Percentiles rank a stretch among this genome's conserved stretches.
Evolutionary conservation across 2,113 vertebrate genomes (phyloP).

Genomic region (Trachemys scripta): DNA sequence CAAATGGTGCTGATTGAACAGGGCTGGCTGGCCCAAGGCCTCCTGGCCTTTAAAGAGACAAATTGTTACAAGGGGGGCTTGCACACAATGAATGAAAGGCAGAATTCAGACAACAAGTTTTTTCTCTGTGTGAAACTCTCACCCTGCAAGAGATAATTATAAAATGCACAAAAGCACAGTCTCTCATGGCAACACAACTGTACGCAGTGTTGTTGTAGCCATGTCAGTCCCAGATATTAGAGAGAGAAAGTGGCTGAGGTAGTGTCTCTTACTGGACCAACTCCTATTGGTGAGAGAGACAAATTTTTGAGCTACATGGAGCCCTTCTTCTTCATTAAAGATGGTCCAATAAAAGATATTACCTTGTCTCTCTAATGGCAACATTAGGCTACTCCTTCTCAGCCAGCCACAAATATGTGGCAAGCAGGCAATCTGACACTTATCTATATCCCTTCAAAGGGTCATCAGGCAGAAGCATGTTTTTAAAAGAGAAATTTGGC

Average conservation of each 20-base stretch:
- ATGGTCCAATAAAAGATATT: neutral
- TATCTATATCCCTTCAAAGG: neutral
- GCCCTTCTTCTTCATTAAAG: neutral
- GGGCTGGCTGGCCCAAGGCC: too few species aligned
- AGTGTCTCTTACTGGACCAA: neutral
- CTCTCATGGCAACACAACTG: neutral
- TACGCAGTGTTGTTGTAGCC: neutral
- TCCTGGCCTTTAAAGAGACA: neutral
- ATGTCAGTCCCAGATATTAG: neutral
- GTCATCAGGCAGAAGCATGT: neutral
- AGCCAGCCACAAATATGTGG: neutral
- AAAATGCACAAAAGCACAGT: rapidly evolving
- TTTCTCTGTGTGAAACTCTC: neutral
- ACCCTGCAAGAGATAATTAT: neutral
- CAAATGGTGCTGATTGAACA: neutral
- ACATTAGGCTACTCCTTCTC: neutral
- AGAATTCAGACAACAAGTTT: rapidly evolving
- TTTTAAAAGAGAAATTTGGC: neutral
- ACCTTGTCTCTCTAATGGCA: neutral
- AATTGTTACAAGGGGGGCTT: neutral
- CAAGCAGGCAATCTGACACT: neutral
- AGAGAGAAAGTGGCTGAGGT: neutral
- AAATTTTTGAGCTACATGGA: neutral
- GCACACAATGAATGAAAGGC: rapidly evolving
- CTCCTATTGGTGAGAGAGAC: neutral